phyloP scores from a whole-genome alignment of 2,113 vertebrate genomes.

The Platycercus adscitus region DNA sequence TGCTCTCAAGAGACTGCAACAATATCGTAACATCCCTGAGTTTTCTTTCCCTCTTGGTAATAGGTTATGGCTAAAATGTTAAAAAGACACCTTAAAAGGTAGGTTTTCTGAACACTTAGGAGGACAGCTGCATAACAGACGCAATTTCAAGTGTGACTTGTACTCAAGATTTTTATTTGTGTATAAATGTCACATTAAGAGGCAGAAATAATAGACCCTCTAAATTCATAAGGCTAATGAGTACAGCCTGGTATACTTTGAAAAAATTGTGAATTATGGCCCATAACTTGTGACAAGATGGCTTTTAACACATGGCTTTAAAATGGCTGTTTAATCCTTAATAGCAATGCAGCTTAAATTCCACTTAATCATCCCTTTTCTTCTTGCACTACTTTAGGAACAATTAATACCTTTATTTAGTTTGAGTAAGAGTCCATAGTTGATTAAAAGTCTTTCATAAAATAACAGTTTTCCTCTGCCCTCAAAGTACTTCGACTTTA shows the following conservation, averaged over 20 bases:
- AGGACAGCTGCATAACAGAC: neutral
- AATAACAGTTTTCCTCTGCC: constrained; percentile 4
- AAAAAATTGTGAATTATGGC: neutral
- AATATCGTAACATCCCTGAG: neutral
- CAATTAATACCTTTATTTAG: constrained; percentile 20
- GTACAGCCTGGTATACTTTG: neutral
- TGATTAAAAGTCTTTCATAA: constrained; percentile 27
- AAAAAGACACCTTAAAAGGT: neutral
- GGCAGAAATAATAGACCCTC: neutral
- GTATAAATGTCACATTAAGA: neutral
- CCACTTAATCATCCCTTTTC: constrained; percentile 47
- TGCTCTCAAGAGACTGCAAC: neutral
- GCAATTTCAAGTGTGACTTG: neutral
- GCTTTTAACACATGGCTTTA: constrained; percentile 5
- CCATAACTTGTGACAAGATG: neutral
- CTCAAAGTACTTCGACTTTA: neutral
- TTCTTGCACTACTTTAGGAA: constrained; percentile 19
- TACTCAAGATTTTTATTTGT: neutral
- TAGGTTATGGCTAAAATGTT: neutral
- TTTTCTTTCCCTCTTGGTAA: neutral
- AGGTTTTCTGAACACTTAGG: neutral
- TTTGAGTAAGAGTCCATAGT: neutral
- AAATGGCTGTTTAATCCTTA: constrained; percentile 33
- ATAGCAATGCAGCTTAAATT: constrained; percentile 24
- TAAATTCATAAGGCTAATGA: neutral